A percentile compares a stretch with the other conserved stretches of the same genome.
phyloP scores from a whole-genome alignment of 2,888 invertebrate species.

The Metacarcinus magister region DNA sequence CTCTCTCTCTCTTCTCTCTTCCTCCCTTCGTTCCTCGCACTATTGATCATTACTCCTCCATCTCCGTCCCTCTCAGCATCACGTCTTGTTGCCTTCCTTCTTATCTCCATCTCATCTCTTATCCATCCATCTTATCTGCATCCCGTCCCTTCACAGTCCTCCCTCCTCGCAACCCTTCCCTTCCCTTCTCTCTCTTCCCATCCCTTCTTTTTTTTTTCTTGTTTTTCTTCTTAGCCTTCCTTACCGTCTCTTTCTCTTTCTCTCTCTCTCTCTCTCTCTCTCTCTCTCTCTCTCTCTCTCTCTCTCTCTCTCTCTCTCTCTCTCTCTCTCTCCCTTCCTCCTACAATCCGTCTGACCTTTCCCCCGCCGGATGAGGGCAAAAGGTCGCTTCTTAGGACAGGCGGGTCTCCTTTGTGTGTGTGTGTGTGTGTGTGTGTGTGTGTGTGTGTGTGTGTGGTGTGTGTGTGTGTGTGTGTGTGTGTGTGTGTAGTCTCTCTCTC shows the following conservation, averaged over 20 bases:
- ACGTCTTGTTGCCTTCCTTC: background rate
- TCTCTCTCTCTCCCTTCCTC: background rate
- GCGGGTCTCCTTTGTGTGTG: background rate
- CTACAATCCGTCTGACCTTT: background rate
- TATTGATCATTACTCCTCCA: too few species aligned
- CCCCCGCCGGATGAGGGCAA: background rate
- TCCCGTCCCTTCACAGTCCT: background rate
- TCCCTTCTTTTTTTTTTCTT: background rate
- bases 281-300: background rate
- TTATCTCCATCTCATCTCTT: background rate
- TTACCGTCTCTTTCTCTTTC: background rate
- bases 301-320: background rate
- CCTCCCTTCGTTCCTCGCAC: background rate
- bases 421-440: too few species aligned
- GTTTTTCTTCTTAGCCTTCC: background rate
- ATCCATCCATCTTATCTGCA: background rate
- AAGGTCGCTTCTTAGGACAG: slow-evolving; percentile 5
- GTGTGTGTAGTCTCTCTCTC: too few species aligned
- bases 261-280: background rate
- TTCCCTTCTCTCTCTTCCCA: background rate
- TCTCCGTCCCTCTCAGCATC: too few species aligned
- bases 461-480: too few species aligned
- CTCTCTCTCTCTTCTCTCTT: background rate
- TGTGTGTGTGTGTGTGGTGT: too few species aligned
- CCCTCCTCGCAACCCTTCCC: background rate